A percentile compares a stretch with the other conserved stretches of the same genome.
Conservation (phyloP, 2,888 invertebrate species). For the Scelioninae gen. 1 region DNA sequence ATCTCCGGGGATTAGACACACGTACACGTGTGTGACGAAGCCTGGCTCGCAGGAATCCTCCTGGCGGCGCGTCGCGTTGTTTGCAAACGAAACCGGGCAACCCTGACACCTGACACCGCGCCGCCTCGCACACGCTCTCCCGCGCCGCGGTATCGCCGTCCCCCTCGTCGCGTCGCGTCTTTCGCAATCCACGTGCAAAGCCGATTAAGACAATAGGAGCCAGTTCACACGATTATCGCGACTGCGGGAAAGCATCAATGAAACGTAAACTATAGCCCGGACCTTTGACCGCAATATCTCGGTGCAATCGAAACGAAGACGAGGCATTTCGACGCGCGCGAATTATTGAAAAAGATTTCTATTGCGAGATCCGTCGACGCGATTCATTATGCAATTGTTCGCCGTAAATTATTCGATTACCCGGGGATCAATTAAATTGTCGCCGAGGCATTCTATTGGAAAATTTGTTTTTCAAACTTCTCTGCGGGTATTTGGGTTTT, state of each 20-base stretch:
- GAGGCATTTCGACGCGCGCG: slow-evolving; percentile 24
- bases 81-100: slow-evolving; percentile 81
- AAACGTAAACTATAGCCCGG: slow-evolving; percentile 69
- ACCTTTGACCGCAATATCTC: slow-evolving; percentile 64
- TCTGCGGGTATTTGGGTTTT: slow-evolving; percentile 1
- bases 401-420: slow-evolving; percentile 46
- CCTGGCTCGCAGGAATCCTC: slow-evolving; percentile 39
- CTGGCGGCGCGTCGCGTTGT: slow-evolving; percentile 72
- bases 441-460: slow-evolving; percentile 16
- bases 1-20: too few species aligned
- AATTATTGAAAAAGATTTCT: slow-evolving; percentile 50
- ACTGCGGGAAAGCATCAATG: slow-evolving; percentile 58
- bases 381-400: slow-evolving; percentile 47
- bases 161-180: slow-evolving; percentile 67
- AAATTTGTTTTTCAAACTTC: slow-evolving; percentile 34
- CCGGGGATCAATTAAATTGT: slow-evolving; percentile 51
- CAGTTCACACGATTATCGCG: slow-evolving; percentile 74
- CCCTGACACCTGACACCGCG: slow-evolving; percentile 82
- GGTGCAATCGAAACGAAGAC: slow-evolving; percentile 38
- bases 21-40: too few species aligned
- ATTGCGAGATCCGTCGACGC: slow-evolving; percentile 39
- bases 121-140: slow-evolving; percentile 72
- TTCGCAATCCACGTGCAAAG: slow-evolving; percentile 50
- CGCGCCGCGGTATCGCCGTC: slow-evolving; percentile 22
- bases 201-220: slow-evolving; percentile 76